Conservation (phyloP, 2,888 invertebrate species). For the Temnothorax unifasciatus region DNA sequence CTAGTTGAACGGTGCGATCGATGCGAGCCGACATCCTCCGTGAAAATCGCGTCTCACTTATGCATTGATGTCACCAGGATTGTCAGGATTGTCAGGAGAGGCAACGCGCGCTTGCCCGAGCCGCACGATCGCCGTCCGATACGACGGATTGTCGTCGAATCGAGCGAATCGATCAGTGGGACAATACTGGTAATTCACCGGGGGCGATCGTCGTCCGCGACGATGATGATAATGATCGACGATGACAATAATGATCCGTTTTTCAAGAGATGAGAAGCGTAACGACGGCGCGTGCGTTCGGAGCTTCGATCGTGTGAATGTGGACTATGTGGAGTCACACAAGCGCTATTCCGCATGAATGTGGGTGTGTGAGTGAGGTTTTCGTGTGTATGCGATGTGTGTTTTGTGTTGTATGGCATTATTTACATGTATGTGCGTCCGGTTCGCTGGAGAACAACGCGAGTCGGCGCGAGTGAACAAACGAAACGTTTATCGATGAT, state of each 20-base stretch:
- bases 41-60: slow-evolving; percentile 27
- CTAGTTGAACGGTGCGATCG: slow-evolving; percentile 43
- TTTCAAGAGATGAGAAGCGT: slow-evolving; percentile 7
- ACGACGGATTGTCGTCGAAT: slow-evolving; percentile 1
- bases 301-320: slow-evolving; percentile 38
- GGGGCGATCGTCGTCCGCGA: background rate
- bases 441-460: slow-evolving; percentile 35
- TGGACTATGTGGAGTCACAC: slow-evolving; percentile 39
- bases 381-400: background rate
- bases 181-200: background rate
- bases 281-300: slow-evolving; percentile 38
- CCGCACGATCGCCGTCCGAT: slow-evolving; percentile 32
- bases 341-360: slow-evolving; percentile 30
- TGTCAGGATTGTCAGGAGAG: slow-evolving; percentile 41
- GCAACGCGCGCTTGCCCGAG: slow-evolving; percentile 22
- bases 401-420: background rate
- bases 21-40: slow-evolving; percentile 45
- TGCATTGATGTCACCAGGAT: slow-evolving; percentile 50
- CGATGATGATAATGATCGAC: background rate
- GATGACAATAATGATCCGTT: slow-evolving; percentile 15
- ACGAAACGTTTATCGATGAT: slow-evolving; percentile 70
- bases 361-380: background rate
- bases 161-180: slow-evolving; percentile 12
- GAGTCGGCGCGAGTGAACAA: slow-evolving; percentile 67
- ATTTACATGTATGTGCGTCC: slow-evolving; percentile 37